A percentile compares a stretch with the other conserved stretches of the same genome.
phyloP scores from a whole-genome alignment of 2,888 invertebrate species.

The Alviniconcha strummeri region DNA sequence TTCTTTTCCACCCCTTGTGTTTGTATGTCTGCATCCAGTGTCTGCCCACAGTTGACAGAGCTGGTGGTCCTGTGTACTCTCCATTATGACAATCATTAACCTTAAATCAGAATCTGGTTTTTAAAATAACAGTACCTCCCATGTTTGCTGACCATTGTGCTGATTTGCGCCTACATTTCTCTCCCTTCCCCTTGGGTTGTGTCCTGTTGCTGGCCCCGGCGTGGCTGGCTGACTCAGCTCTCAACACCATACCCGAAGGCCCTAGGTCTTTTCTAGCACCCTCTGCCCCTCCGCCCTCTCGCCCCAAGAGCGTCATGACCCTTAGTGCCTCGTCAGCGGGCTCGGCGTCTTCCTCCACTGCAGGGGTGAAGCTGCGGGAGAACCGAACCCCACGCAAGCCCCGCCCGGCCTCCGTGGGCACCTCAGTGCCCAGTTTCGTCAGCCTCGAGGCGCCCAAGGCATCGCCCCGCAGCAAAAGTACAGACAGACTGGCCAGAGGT shows the following conservation, averaged over 20 bases:
- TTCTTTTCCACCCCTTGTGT: neutral
- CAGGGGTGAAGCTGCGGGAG: slow-evolving; percentile 61
- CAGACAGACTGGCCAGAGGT: slow-evolving; percentile 59
- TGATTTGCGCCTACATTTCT: slow-evolving; percentile 31
- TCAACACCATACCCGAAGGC: slow-evolving; percentile 66
- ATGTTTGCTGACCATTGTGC: slow-evolving; percentile 5
- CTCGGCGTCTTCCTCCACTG: slow-evolving; percentile 34
- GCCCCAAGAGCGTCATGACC: slow-evolving; percentile 33
- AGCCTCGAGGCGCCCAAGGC: slow-evolving; percentile 52
- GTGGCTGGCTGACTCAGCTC: slow-evolving; percentile 54
- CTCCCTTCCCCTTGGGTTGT: slow-evolving; percentile 33
- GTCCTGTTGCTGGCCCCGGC: slow-evolving; percentile 14
- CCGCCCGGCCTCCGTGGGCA: slow-evolving; percentile 65
- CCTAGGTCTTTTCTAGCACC: slow-evolving; percentile 68
- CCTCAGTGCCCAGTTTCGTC: slow-evolving; percentile 64
- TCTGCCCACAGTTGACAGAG: neutral
- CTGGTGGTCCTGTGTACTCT: slow-evolving; percentile 4
- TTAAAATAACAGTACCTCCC: too few species aligned
- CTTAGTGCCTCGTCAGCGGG: slow-evolving; percentile 24
- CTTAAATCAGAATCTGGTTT: too few species aligned
- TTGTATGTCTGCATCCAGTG: neutral
- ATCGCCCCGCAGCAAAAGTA: slow-evolving; percentile 61
- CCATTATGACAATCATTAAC: too few species aligned
- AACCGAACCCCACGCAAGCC: slow-evolving; percentile 60
- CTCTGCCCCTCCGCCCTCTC: slow-evolving; percentile 46